Percentiles rank a stretch among this genome's conserved stretches.
Evolutionary conservation across 2,797 vertebrate genomes (phyloP).

Genomic region (Pampus argenteus): DNA sequence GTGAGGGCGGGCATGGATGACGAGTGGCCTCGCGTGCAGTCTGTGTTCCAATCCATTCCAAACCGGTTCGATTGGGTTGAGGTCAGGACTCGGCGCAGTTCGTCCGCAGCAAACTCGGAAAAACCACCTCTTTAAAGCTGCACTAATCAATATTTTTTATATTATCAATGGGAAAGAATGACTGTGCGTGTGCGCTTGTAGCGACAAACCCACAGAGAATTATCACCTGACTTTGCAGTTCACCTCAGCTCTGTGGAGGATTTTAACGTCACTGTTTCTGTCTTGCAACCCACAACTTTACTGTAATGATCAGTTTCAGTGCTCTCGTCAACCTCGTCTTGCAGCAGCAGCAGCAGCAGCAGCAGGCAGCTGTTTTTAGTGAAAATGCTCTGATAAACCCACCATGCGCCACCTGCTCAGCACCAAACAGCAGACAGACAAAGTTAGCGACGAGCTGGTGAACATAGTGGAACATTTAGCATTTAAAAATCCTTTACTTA

Average conservation of each 20-base stretch:
- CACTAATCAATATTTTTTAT: not conserved
- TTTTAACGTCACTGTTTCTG: too few relatives aligned
- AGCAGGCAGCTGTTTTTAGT: not conserved
- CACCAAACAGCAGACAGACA: not conserved
- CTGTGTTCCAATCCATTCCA: too few relatives aligned
- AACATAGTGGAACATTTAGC: too few relatives aligned
- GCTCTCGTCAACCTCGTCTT: too few relatives aligned
- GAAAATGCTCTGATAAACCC: conserved; percentile 13
- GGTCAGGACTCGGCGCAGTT: too few relatives aligned
- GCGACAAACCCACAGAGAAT: too few relatives aligned
- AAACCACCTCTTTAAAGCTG: not conserved
- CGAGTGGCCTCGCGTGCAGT: too few relatives aligned
- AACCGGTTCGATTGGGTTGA: too few relatives aligned
- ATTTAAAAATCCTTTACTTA: not conserved
- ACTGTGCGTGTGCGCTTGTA: too few relatives aligned
- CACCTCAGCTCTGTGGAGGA: too few relatives aligned
- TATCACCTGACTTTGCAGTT: too few relatives aligned
- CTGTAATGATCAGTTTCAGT: not conserved
- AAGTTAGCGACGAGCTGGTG: too few relatives aligned
- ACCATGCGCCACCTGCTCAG: not conserved
- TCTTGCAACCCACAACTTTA: not conserved
- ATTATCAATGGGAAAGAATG: not conserved
- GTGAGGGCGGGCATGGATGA: not conserved
- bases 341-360: not conserved
- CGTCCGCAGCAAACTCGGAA: not conserved